Evolutionary conservation across 1,140 invertebrate genomes (phyloP), one percentile per base, ranked within the genome.

Genomic region (Andrena cerasifolii): DNA sequence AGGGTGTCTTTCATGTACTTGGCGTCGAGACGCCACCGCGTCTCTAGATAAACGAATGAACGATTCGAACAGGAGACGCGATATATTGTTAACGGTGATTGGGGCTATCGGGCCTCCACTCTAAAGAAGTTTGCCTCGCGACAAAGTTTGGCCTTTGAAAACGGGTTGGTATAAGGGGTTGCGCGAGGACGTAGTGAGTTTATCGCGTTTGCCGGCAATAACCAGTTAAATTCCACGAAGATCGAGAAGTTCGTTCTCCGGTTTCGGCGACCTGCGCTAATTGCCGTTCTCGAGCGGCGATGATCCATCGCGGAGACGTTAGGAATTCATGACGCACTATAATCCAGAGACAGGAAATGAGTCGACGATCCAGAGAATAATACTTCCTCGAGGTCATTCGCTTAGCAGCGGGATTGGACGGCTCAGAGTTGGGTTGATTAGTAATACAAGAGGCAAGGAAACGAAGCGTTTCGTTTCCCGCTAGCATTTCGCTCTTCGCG

Each of bases 321-420:
- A 56, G 40, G 24, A 71, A 78, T 78, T 83, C 78, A 79, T 74
- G 59, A 61, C n/a, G 21, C 14, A 10, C 49, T 58, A 84, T 84
- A 77, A 84, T 84, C 72, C 33, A 49, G 43, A 21, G 26, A 56
- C 31, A 71, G 83, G 79, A 79, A 85, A 86, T 80, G 68, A 70
- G 76, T n/a, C 61, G 40, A 66, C 58, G 59, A 66, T 75, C 24
- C 28, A 31, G 45, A 8, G 59, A 80, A 82, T 53, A 28, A 45
- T 36, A 21, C 36, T 3, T 7, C 33, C 10, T 7, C n/a, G 10
- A 58, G 31, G 40, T 59, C 54, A 31, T 36, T 43, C 21, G n/a
- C 16, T 33, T 0, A 18, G 26, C 31, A 61, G 18, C n/a, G 26
- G 49, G 33, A 33, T 3, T 33, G 24, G 28, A 33, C 6, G n/a